Base-by-base conservation (phyloP, 2,888 invertebrate genomes). In the Carabus problematicus region DNA sequence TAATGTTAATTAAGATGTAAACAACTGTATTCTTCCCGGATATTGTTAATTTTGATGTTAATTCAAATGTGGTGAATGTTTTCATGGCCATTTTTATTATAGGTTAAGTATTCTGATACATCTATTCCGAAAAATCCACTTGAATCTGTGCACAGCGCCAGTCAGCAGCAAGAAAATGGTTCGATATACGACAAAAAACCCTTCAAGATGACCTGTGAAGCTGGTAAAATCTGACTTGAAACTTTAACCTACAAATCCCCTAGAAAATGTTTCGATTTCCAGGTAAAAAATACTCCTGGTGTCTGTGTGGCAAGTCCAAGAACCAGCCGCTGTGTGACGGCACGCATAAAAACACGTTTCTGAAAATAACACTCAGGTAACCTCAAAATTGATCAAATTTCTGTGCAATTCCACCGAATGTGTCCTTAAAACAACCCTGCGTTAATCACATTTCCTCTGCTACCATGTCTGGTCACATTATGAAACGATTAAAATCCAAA, bases 251-350 rank as follows among this genome's bases (percentile, higher is more conserved):
- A 62, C 11, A 56, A 56, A 19, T 3, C 47, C 42, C 43, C 9
- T 18, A 19, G 18, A 9, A 55, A 55, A 18, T 41, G 42, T 40
- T 1, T 64, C 58, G 66, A 19, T 52, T 76, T 78, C 59, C 71
- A 77, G 90, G 87, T 43, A 94, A 94, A 82, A 86, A 84, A 0
- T 97, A 97, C 80, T 82, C 86, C 39, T 99, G 98, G 97, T 99
- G 98, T 80, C 83, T 93, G 0, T 99, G 98, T 82, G 99, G 99
- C 0, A 89, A 90, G 73, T 97, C 97, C 71, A 92, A 94, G 78
- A 87, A 82, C 19, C 97, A 98, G 84, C 98, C 98, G 0, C 84
- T 98, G 52, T 99, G 98, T 82, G 98, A 99, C 84, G 94, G 94
- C 12, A 92, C 93, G 0, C 98, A 98, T 81, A 94, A 86, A 79